Conservation (phyloP, 2,797 vertebrate genomes). For the Australoheros facetus region DNA sequence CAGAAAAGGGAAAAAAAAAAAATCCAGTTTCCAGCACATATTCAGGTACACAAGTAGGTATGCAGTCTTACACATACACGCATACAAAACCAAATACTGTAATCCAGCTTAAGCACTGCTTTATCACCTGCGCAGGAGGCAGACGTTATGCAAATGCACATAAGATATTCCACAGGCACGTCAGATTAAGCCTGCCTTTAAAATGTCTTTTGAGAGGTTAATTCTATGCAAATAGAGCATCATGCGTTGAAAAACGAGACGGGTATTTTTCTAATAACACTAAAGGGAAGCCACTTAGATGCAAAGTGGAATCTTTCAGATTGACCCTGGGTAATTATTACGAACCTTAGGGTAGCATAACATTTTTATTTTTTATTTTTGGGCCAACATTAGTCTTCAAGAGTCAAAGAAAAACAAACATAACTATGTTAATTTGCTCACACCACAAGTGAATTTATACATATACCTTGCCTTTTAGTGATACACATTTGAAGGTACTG, state of each 20-base stretch:
- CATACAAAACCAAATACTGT: constrained; percentile 39
- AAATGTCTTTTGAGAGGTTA: constrained; percentile 45
- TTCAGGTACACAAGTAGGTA: constrained; percentile 32
- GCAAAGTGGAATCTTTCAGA: constrained; percentile 23
- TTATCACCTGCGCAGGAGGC: constrained; percentile 59
- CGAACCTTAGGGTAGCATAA: background rate
- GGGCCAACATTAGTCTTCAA: background rate
- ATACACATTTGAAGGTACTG: background rate
- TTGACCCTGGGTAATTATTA: constrained; percentile 29
- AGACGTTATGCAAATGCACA: constrained; percentile 54
- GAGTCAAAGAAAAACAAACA: background rate
- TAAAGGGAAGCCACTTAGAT: constrained; percentile 8
- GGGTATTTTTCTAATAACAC: constrained; percentile 31
- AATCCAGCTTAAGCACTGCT: constrained; percentile 49
- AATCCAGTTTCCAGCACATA: constrained; percentile 36
- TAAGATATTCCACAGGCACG: constrained; percentile 48
- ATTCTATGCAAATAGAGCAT: constrained; percentile 51
- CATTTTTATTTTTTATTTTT: background rate
- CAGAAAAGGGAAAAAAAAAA: constrained; percentile 13
- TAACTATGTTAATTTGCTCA: background rate
- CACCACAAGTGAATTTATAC: background rate
- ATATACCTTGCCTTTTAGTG: background rate
- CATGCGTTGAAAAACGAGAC: background rate
- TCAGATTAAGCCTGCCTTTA: constrained; percentile 44
- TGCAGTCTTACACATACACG: background rate